Percentiles rank a stretch among this genome's conserved stretches.
Conservation (phyloP, 2,888 invertebrate species). For the Cyclophora albipunctata region DNA sequence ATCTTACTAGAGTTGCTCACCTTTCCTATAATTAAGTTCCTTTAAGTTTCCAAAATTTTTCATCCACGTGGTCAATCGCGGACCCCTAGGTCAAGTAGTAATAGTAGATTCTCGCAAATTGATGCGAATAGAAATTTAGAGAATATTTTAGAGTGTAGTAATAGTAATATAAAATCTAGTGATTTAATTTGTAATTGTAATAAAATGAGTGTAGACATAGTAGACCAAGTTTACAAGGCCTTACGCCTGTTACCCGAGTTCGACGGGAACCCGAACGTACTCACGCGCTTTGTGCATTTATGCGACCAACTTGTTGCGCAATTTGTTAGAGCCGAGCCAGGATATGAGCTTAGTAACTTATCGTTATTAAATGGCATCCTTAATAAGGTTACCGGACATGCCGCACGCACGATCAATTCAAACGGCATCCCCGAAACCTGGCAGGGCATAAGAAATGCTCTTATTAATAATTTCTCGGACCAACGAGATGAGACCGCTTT, state of each 20-base stretch:
- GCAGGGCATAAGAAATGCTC: constrained; percentile 13
- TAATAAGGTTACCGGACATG: constrained; percentile 5
- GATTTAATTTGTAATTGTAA: too few relatives aligned
- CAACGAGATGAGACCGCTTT: constrained; percentile 6
- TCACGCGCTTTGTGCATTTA: not conserved
- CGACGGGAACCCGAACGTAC: too few relatives aligned
- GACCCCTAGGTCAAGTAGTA: too few relatives aligned
- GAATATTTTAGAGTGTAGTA: too few relatives aligned
- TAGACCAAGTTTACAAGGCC: not conserved
- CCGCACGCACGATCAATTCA: constrained; percentile 6
- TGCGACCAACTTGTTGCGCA: not conserved
- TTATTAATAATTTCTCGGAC: constrained; percentile 24
- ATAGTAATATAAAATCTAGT: too few relatives aligned
- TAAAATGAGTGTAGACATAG: not conserved
- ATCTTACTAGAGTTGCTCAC: too few relatives aligned
- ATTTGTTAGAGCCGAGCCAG: not conserved
- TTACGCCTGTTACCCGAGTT: constrained; percentile 2
- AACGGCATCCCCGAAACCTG: constrained; percentile 19
- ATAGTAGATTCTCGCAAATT: too few relatives aligned
- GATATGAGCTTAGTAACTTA: too few relatives aligned
- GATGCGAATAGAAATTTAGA: too few relatives aligned
- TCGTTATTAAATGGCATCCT: not conserved
- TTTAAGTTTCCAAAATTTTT: too few relatives aligned
- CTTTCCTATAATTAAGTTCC: too few relatives aligned
- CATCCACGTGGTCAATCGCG: too few relatives aligned